Base-by-base conservation (phyloP, 2,797 vertebrate species). In the Chaenodraco wilsoni region DNA sequence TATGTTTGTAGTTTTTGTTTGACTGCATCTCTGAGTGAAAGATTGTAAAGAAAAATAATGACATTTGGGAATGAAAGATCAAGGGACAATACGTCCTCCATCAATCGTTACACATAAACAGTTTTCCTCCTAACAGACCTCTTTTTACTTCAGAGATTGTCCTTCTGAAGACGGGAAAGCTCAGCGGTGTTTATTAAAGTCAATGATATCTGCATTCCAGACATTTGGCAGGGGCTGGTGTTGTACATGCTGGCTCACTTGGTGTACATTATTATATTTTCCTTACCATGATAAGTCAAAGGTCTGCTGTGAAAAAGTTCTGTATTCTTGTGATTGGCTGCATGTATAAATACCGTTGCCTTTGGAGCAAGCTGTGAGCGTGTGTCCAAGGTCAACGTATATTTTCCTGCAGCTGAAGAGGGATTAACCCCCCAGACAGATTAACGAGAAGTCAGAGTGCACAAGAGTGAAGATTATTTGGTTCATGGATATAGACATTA, bases 351-450 rank as follows among this genome's bases (percentile, higher is more conserved):
- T 51, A 21, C 62, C 14, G 17, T 37, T 57, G 45, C 37, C 17
- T 27, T 17, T 9, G 1, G 56, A 61, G 55, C 41, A 72, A 23
- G 44, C 23, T 8, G 31, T 37, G 33, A 61, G 40, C 33, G 33
- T 64, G 62, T 48, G 54, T 68, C 60, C 66, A 69, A 87, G 79
- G 83, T 72, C 78, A 79, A 16, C 10, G 15, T 54, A 52, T 11
- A 52, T 59, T 59, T 72, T 60, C 43, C 68, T 71, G 44, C 63
- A 76, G 62, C 49, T 67, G 76, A 72, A 44, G 56, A 64, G 45
- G 76, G 85, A 88, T 89, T 82, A 84, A 73, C 48, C 17, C 52
- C 17, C 33, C 65, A 76, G 49, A 59, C 72, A 58, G 82, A 82
- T 85, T 27, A 86, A 55, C 44, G 68, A 65, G 21, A 52, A 71